Conservation (phyloP, 2,797 vertebrate genomes). For the Eulemur coronatus region DNA sequence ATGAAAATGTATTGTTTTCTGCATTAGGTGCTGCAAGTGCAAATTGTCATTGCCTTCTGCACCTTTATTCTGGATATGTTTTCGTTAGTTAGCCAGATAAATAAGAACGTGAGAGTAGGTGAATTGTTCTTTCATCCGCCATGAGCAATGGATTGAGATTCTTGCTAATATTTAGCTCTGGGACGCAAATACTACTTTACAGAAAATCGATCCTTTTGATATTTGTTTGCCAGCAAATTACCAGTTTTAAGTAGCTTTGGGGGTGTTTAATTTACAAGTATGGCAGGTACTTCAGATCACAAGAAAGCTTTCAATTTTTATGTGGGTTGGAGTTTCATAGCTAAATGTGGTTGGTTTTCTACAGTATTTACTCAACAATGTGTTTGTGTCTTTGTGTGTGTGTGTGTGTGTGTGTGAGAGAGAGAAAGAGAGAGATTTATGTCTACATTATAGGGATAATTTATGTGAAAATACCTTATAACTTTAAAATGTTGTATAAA, state of each 20-base stretch:
- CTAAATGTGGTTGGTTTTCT: slow-evolving; percentile 23
- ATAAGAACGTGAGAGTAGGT: not conserved
- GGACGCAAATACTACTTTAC: slow-evolving; percentile 60
- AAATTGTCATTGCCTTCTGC: not conserved
- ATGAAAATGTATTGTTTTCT: not conserved
- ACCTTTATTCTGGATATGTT: not conserved
- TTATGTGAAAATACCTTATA: not conserved
- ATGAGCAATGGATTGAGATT: not conserved
- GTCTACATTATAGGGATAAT: not conserved
- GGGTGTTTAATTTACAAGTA: slow-evolving; percentile 70
- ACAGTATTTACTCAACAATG: not conserved
- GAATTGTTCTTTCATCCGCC: not conserved
- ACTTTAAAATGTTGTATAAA: not conserved
- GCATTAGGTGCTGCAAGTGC: not conserved
- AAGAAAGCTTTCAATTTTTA: slow-evolving; percentile 3
- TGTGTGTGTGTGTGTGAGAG: not conserved
- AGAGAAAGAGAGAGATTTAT: not conserved
- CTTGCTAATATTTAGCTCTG: slow-evolving; percentile 51
- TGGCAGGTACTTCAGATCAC: not conserved
- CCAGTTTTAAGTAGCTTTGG: slow-evolving; percentile 53
- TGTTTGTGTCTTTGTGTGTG: not conserved
- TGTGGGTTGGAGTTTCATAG: not conserved
- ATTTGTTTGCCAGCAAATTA: slow-evolving; percentile 63
- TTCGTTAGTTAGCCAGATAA: not conserved
- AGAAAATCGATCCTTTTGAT: slow-evolving; percentile 76